phyloP scores from a whole-genome alignment of 2,797 vertebrate genomes.

The Telmatherina bonti region DNA sequence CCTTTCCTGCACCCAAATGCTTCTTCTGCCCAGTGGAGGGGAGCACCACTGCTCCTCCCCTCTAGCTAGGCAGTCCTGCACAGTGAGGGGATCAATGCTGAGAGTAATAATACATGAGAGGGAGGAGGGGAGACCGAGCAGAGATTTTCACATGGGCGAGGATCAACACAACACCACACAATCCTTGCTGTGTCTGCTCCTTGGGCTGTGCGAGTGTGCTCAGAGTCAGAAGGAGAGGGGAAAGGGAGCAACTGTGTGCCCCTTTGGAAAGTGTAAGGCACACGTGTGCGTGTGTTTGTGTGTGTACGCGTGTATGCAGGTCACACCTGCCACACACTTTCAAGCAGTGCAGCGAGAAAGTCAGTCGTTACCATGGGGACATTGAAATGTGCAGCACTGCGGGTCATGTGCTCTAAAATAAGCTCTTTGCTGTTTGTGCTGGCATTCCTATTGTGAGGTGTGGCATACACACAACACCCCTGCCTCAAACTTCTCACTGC shows the following conservation, averaged over 20 bases:
- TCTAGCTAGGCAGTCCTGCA: constrained; percentile 75
- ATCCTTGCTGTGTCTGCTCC: constrained; percentile 60
- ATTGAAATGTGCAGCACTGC: constrained; percentile 69
- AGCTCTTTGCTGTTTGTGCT: constrained; percentile 76
- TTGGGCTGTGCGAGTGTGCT: constrained; percentile 43
- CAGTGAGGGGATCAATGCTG: constrained; percentile 75
- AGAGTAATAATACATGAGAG: constrained; percentile 77
- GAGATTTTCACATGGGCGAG: constrained; percentile 84
- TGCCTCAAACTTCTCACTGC: constrained; percentile 58
- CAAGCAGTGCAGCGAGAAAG: constrained; percentile 57
- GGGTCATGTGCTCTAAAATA: constrained; percentile 78
- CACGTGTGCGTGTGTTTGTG: constrained; percentile 13
- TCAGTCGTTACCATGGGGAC: constrained; percentile 80
- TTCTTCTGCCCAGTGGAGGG: constrained; percentile 51
- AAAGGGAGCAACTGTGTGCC: constrained; percentile 35
- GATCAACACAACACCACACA: constrained; percentile 62
- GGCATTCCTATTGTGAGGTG: constrained; percentile 73
- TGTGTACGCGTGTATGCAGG: constrained; percentile 34
- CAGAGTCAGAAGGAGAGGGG: constrained; percentile 21
- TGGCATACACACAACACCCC: constrained; percentile 48
- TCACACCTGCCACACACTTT: constrained; percentile 68
- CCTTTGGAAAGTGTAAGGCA: constrained; percentile 25
- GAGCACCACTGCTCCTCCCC: constrained; percentile 64
- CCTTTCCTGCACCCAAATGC: constrained; percentile 32
- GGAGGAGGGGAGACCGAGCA: constrained; percentile 70